Evolutionary conservation across 2,797 vertebrate genomes (phyloP).

Genomic region (Scolopax bukidnonensis): DNA sequence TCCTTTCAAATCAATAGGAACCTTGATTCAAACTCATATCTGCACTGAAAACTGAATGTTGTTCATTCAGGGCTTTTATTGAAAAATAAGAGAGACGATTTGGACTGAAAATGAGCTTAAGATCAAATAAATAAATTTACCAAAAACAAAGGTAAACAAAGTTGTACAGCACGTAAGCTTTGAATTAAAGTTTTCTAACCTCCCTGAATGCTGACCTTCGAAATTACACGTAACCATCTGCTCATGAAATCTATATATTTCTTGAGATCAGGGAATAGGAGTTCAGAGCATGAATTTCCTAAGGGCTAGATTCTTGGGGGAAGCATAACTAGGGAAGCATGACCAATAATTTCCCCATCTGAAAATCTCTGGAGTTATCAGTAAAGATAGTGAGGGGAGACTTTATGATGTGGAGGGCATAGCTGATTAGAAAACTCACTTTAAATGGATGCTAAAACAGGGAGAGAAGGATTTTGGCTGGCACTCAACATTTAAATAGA

Average conservation of each 20-base stretch:
- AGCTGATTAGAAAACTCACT: constrained; percentile 44
- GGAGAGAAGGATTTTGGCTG: constrained; percentile 38
- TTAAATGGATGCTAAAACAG: constrained; percentile 46
- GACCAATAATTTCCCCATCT: constrained; percentile 50
- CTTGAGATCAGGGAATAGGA: neutral
- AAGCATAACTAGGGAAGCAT: constrained; percentile 45
- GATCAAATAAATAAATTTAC: neutral
- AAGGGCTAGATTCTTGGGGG: constrained; percentile 16
- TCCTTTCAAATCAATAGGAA: neutral
- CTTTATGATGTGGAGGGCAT: constrained; percentile 19
- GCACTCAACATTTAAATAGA: constrained; percentile 68
- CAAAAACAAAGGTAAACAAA: rapidly evolving
- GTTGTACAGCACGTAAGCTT: neutral
- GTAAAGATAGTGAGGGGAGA: neutral
- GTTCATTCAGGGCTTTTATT: neutral
- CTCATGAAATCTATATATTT: neutral
- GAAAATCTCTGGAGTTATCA: constrained; percentile 58
- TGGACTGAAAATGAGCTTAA: neutral
- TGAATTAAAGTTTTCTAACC: neutral
- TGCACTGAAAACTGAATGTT: neutral
- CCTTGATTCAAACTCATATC: neutral
- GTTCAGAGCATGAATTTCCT: constrained; percentile 29
- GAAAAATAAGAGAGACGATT: neutral
- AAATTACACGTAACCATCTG: constrained; percentile 38
- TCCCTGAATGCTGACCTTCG: constrained; percentile 43